Percentiles rank a stretch among this genome's conserved stretches.
Conservation (phyloP, 2,888 invertebrate species). For the Microplitis deprimator region DNA sequence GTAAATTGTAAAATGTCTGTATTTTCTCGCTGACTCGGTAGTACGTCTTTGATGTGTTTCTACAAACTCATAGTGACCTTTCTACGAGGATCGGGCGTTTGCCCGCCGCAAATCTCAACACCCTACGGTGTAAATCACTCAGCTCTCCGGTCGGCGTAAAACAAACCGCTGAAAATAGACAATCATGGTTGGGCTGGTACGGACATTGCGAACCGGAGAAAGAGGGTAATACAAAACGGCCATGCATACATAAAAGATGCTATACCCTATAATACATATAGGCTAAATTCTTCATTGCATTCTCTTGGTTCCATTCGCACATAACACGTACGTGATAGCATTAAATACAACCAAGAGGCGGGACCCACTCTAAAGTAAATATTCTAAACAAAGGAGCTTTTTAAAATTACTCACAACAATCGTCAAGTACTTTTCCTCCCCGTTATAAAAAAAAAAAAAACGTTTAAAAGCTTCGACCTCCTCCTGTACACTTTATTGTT, state of each 20-base stretch:
- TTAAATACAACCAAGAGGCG: constrained; percentile 31
- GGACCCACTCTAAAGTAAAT: constrained; percentile 32
- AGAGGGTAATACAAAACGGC: background rate
- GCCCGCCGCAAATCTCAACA: constrained; percentile 37
- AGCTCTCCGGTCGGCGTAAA: constrained; percentile 25
- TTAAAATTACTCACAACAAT: constrained; percentile 36
- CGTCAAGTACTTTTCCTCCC: constrained; percentile 5
- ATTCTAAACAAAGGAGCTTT: constrained; percentile 30
- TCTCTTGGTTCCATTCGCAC: background rate
- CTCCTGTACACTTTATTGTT: constrained; percentile 21
- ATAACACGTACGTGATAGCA: constrained; percentile 3
- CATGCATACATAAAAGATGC: background rate
- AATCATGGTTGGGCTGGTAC: constrained; percentile 13
- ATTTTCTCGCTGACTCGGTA: background rate
- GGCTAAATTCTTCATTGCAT: constrained; percentile 1
- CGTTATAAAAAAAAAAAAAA: constrained; percentile 2
- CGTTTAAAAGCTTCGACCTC: background rate
- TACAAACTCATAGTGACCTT: constrained; percentile 5
- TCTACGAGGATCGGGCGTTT: constrained; percentile 10
- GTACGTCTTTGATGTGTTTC: constrained; percentile 12
- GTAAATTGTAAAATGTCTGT: background rate
- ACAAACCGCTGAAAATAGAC: constrained; percentile 33
- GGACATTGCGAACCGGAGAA: background rate
- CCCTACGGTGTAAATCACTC: constrained; percentile 36
- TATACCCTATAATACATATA: background rate